Conservation (phyloP, 1,140 invertebrate species). For the Apis cerana region DNA sequence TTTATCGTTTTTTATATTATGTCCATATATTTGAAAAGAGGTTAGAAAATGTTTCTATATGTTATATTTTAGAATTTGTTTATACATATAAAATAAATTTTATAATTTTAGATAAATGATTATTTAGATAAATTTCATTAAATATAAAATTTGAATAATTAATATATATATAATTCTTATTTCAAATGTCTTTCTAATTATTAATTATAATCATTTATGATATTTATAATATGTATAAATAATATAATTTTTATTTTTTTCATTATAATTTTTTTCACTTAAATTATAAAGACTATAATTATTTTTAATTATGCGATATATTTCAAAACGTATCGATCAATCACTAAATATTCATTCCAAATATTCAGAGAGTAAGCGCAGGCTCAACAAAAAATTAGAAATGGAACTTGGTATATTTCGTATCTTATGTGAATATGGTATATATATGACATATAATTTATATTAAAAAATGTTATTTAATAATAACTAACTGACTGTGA, state of each 20-base stretch:
- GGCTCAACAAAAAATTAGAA: slow-evolving; percentile 34
- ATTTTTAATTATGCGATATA: neutral
- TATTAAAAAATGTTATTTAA: neutral
- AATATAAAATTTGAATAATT: neutral
- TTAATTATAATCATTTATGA: neutral
- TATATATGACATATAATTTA: neutral
- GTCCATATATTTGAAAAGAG: neutral
- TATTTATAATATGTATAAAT: neutral
- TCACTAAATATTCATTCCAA: slow-evolving; percentile 5
- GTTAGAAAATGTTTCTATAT: neutral
- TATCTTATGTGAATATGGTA: neutral
- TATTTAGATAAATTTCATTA: neutral
- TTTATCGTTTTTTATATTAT: neutral
- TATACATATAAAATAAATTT: neutral
- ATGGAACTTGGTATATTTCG: slow-evolving; percentile 24
- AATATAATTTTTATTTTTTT: neutral
- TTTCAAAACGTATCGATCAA: slow-evolving; percentile 36
- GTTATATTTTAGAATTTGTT: too few species aligned
- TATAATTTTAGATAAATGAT: neutral
- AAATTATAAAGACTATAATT: neutral
- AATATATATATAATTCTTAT: neutral
- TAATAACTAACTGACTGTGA: too few species aligned
- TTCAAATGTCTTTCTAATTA: neutral
- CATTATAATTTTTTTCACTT: too few species aligned
- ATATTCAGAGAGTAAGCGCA: slow-evolving; percentile 37